phyloP scores from a whole-genome alignment of 2,113 vertebrate species.

The Lampris incognitus region DNA sequence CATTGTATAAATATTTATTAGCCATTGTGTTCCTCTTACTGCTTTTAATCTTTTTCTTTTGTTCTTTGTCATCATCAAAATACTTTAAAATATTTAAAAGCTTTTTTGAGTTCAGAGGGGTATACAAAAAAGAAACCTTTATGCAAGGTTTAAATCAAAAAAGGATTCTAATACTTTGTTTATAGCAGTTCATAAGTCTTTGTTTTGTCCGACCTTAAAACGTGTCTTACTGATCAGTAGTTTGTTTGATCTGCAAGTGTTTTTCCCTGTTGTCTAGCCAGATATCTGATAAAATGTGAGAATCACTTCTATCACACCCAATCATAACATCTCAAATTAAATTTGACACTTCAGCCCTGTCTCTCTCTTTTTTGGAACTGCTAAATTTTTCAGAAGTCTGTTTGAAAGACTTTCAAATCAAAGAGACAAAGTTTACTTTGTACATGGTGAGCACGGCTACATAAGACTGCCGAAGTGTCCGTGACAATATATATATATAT shows the following conservation, averaged over 20 bases:
- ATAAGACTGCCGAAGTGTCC: constrained; percentile 4
- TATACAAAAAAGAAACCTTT: not conserved
- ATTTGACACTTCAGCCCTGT: not conserved
- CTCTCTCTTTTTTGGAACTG: not conserved
- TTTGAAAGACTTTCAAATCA: not conserved
- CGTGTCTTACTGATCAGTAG: not conserved
- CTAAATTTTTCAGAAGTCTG: not conserved
- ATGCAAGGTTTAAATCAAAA: not conserved
- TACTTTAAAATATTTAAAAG: not conserved
- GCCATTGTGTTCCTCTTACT: not conserved
- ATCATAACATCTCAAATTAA: not conserved
- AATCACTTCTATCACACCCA: not conserved
- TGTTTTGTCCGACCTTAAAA: not conserved
- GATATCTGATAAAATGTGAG: not conserved
- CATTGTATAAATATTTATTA: constrained; percentile 18
- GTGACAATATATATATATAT: constrained; percentile 8
- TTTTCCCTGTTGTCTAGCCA: not conserved
- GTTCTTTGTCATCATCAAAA: not conserved
- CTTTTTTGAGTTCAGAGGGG: not conserved
- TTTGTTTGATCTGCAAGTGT: not conserved
- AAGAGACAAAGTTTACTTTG: not conserved
- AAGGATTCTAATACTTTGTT: no score
- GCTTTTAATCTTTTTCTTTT: not conserved
- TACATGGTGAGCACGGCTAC: not conserved
- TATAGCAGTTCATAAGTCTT: not conserved